Percentiles rank a stretch among this genome's conserved stretches.
Conservation (phyloP, 2,113 vertebrate species). For the Elephantulus edwardii region DNA sequence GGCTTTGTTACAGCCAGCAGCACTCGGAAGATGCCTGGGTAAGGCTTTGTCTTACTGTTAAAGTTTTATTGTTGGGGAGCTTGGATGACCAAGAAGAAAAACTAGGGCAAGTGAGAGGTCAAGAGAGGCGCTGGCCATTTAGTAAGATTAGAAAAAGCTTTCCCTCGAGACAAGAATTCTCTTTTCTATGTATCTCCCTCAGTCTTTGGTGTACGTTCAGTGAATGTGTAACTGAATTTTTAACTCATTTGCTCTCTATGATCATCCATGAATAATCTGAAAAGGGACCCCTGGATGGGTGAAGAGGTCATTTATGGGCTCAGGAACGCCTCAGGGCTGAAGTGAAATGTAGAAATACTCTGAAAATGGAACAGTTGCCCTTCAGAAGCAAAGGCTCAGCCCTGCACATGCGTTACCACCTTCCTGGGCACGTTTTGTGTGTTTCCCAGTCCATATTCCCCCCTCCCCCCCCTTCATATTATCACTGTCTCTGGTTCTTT, state of each 20-base stretch:
- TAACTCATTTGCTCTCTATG: slow-evolving; percentile 25
- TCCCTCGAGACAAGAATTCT: not conserved
- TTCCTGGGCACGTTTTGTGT: not conserved
- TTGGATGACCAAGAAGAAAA: slow-evolving; percentile 26
- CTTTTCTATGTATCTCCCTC: slow-evolving; percentile 18
- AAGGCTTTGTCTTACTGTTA: not conserved
- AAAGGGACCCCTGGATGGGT: slow-evolving; percentile 24
- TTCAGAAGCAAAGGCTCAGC: not conserved
- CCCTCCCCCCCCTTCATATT: not conserved
- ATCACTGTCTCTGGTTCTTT: not conserved
- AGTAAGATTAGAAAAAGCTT: not conserved
- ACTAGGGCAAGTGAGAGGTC: not conserved
- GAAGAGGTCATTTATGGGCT: slow-evolving; percentile 31
- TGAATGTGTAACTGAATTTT: not conserved
- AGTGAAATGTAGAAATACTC: slow-evolving; percentile 24
- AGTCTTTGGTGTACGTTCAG: slow-evolving; percentile 24
- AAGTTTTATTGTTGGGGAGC: not conserved
- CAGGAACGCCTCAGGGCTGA: not conserved
- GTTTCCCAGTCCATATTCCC: not conserved
- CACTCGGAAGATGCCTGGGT: slow-evolving; percentile 3
- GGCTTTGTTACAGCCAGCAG: not conserved
- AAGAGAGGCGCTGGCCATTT: not conserved
- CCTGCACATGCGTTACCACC: not conserved
- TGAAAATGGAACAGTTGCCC: not conserved
- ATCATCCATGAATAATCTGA: slow-evolving; percentile 23